Conservation (phyloP, 2,797 vertebrate genomes). For the Eulemur albifrons region DNA sequence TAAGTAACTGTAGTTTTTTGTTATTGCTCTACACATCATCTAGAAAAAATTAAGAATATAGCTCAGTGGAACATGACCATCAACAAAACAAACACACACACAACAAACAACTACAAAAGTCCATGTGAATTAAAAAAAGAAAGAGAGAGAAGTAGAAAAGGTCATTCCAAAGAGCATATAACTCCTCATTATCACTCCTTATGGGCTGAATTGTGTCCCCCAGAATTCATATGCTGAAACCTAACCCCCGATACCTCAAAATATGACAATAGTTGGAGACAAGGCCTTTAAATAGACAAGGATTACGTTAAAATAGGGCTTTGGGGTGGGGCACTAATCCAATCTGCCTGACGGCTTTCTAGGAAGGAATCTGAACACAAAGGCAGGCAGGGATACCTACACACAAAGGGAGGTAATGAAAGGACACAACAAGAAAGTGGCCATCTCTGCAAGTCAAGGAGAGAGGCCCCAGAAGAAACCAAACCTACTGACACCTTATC, state of each 20-base stretch:
- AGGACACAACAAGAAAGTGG: background rate
- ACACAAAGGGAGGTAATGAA: background rate
- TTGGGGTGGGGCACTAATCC: background rate
- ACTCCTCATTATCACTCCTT: constrained; percentile 34
- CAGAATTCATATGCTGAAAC: background rate
- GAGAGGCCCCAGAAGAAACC: background rate
- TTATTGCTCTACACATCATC: constrained; percentile 3
- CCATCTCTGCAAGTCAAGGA: background rate
- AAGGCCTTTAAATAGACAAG: background rate
- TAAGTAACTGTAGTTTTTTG: constrained; percentile 34
- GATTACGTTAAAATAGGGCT: background rate
- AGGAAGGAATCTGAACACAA: background rate
- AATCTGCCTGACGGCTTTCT: background rate
- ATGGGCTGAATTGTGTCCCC: background rate
- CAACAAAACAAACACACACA: constrained; percentile 18
- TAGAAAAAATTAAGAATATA: constrained; percentile 26
- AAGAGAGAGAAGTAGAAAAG: background rate
- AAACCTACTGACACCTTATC: background rate
- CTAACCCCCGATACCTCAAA: background rate
- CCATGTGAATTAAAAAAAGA: constrained; percentile 9
- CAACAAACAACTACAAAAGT: background rate
- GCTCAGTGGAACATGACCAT: background rate
- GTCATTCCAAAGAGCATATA: background rate
- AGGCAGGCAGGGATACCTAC: background rate
- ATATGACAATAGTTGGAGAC: background rate